Evolutionary conservation across 2,113 vertebrate species (phyloP).

Genomic region (Fregata magnificens): DNA sequence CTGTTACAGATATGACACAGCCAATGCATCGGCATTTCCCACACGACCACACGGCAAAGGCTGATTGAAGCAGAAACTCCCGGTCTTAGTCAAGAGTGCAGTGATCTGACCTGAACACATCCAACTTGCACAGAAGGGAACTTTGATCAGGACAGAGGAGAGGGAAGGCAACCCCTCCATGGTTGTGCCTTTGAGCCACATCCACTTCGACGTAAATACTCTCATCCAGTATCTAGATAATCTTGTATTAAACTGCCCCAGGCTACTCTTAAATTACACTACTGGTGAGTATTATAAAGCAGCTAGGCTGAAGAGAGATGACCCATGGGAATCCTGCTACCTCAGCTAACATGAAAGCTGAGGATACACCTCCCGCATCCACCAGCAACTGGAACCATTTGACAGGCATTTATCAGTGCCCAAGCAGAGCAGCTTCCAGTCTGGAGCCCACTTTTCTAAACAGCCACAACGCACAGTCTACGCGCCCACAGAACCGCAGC

Average conservation of each 20-base stretch:
- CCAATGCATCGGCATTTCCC: neutral
- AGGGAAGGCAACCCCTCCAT: neutral
- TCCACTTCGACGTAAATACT: neutral
- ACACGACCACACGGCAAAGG: rapidly evolving
- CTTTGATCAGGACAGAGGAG: neutral
- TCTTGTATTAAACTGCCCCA: neutral
- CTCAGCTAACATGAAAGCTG: neutral
- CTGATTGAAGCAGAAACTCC: neutral
- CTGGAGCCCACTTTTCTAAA: neutral
- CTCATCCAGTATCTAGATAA: neutral
- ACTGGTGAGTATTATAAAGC: neutral
- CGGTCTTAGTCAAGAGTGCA: neutral
- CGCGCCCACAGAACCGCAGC: neutral
- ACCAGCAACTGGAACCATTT: neutral
- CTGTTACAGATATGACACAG: neutral
- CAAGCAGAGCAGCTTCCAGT: neutral
- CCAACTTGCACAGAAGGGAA: neutral
- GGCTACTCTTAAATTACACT: neutral
- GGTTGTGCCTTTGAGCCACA: neutral
- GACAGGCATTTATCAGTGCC: neutral
- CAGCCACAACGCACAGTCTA: neutral
- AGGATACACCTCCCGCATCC: neutral
- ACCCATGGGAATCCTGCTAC: neutral
- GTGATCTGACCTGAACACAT: neutral
- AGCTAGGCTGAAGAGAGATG: neutral